Conservation (phyloP, 2,797 vertebrate species). For the Karalla daura region DNA sequence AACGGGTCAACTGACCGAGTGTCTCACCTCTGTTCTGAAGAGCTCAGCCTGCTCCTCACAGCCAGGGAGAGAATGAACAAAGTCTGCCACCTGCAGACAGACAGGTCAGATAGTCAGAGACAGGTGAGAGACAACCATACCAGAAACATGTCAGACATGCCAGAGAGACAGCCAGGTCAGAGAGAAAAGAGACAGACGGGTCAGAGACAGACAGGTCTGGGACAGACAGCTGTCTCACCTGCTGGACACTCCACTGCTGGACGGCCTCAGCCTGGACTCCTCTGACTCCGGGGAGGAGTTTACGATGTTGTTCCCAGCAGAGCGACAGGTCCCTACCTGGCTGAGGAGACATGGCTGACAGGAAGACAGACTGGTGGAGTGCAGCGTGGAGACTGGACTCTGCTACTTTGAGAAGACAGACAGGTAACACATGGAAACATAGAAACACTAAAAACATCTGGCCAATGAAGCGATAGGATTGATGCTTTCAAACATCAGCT, state of each 20-base stretch:
- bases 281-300: constrained; percentile 79
- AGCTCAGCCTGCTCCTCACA: constrained; percentile 90
- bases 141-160: background rate
- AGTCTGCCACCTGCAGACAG: constrained; percentile 86
- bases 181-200: background rate
- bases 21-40: constrained; percentile 92
- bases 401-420: constrained; percentile 2
- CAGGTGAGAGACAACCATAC: background rate
- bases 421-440: background rate
- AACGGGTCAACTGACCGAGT: background rate
- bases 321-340: constrained; percentile 78
- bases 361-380: constrained; percentile 80
- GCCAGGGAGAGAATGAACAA: constrained; percentile 91
- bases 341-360: constrained; percentile 78
- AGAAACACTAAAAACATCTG: too few species aligned
- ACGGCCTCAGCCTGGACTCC: constrained; percentile 70
- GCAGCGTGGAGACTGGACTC: constrained; percentile 67
- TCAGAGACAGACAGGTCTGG: background rate
- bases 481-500: too few species aligned
- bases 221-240: constrained; percentile 74
- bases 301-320: constrained; percentile 81
- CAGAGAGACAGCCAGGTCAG: background rate
- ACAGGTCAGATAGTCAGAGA: background rate
- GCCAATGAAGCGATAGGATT: too few species aligned
- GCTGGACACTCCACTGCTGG: constrained; percentile 78